phyloP scores from a whole-genome alignment of 1,140 invertebrate genomes.

The Eubasilissa regina region DNA sequence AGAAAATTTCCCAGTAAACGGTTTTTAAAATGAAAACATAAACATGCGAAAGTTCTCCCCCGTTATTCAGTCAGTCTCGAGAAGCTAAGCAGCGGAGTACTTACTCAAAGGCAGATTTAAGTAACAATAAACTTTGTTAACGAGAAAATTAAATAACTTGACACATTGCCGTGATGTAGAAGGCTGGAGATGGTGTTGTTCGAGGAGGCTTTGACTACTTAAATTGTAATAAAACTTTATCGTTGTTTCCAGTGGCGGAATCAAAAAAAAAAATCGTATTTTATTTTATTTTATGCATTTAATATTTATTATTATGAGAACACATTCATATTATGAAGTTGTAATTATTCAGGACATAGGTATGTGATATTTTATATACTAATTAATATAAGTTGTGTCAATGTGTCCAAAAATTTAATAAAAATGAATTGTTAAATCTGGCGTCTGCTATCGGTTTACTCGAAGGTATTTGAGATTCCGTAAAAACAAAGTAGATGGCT shows the following conservation, averaged over 20 bases:
- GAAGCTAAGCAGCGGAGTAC: background rate
- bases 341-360: too few species aligned
- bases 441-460: too few species aligned
- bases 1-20: slow-evolving; percentile 12
- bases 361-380: too few species aligned
- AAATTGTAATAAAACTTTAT: slow-evolving; percentile 25
- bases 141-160: slow-evolving; percentile 55
- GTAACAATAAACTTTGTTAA: slow-evolving; percentile 54
- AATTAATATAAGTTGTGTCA: too few species aligned
- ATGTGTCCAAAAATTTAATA: too few species aligned
- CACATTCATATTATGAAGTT: too few species aligned
- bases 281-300: too few species aligned
- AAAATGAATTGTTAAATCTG: too few species aligned
- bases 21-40: slow-evolving; percentile 38
- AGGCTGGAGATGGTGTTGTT: slow-evolving; percentile 12
- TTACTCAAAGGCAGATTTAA: slow-evolving; percentile 47
- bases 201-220: slow-evolving; percentile 5
- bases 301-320: too few species aligned
- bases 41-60: slow-evolving; percentile 16
- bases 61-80: background rate
- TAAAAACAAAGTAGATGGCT: too few species aligned
- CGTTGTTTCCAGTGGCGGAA: background rate
- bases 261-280: too few species aligned
- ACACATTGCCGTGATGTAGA: slow-evolving; percentile 40
- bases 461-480: too few species aligned